phyloP scores from a whole-genome alignment of 2,113 vertebrate genomes.

The Danio rerio region GRCz12tu NC_133192.1:12984001-12984500 shows the following conservation, averaged over 20 bases:
- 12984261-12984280: slow-evolving; percentile 2
- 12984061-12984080: background rate
- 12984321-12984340: background rate
- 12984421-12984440: slow-evolving; percentile 21
- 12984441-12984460: slow-evolving; percentile 11
- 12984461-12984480: background rate
- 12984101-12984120: background rate
- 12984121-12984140: background rate
- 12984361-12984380: background rate
- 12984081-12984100: slow-evolving; percentile 7
- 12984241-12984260: slow-evolving; percentile 7
- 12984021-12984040: background rate
- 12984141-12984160: slow-evolving; percentile 19
- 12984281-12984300: slow-evolving; percentile 46
- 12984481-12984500: background rate
- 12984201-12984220: slow-evolving; percentile 16
- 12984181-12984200: slow-evolving; percentile 35
- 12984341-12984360: background rate
- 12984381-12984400: background rate
- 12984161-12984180: background rate
- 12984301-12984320: slow-evolving; percentile 59
- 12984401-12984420: slow-evolving; percentile 37
- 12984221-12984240: background rate
- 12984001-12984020: background rate
- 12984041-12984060: background rate